These are phyloP conservation scores for Meiosimyza decipiens DNA, from an alignment of 2,888 invertebrate species.

Conservation along the genomic window DNA sequence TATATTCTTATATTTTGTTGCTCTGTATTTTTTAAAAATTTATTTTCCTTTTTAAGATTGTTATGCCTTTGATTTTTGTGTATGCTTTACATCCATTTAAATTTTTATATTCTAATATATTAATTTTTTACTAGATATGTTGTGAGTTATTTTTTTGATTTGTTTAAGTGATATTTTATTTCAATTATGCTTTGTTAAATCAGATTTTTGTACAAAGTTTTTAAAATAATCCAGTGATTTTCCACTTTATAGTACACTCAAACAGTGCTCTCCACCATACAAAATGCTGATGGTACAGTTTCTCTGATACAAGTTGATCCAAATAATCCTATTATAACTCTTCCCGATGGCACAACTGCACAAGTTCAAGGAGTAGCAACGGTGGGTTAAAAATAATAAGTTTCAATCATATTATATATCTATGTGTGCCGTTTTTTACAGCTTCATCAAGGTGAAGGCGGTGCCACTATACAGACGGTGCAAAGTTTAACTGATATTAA, in stretches of 20 bases:
- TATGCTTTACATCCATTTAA: slow-evolving; percentile 19
- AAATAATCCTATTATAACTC: slow-evolving; percentile 91
- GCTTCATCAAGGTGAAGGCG: slow-evolving; percentile 77
- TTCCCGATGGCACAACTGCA: slow-evolving; percentile 95
- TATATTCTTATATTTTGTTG: slow-evolving; percentile 27
- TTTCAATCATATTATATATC: not conserved
- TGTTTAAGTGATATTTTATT: slow-evolving; percentile 30
- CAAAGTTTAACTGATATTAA: slow-evolving; percentile 77
- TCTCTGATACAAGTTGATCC: slow-evolving; percentile 96
- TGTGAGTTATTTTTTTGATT: slow-evolving; percentile 24
- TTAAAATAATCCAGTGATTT: slow-evolving; percentile 10
- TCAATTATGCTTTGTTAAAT: slow-evolving; percentile 14
- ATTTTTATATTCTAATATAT: slow-evolving; percentile 37
- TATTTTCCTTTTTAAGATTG: slow-evolving; percentile 30
- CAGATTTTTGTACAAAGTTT: not conserved
- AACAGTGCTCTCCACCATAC: slow-evolving; percentile 93
- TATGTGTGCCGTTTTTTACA: slow-evolving; percentile 53
- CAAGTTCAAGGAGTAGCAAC: slow-evolving; percentile 81
- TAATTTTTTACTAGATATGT: slow-evolving; percentile 32
- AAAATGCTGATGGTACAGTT: slow-evolving; percentile 95
- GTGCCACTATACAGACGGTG: slow-evolving; percentile 73
- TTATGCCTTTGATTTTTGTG: slow-evolving; percentile 46
- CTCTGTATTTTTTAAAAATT: slow-evolving; percentile 33
- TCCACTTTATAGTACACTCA: slow-evolving; percentile 77
- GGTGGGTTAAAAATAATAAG: slow-evolving; percentile 50